Evolutionary conservation across 2,797 vertebrate species (phyloP).

Genomic region (Bovichtus variegatus): DNA sequence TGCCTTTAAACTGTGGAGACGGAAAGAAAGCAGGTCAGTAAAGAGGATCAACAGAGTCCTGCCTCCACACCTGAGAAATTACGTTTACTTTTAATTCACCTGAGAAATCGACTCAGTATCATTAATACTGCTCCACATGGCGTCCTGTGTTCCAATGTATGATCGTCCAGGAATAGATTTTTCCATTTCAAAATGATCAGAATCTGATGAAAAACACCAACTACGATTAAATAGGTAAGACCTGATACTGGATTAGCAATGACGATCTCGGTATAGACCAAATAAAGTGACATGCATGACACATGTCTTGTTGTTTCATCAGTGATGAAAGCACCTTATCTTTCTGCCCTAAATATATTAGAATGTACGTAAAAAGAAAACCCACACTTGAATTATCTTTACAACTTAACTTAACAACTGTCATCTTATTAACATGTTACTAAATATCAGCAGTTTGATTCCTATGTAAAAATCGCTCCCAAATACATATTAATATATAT

Average conservation of each 20-base stretch:
- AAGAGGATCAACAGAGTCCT: neutral
- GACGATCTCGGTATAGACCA: neutral
- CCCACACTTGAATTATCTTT: neutral
- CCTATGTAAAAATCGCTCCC: too few relatives aligned
- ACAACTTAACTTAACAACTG: too few relatives aligned
- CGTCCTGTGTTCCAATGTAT: neutral
- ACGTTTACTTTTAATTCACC: neutral
- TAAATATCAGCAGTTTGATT: neutral
- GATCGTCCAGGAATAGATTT: neutral
- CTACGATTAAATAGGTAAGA: neutral
- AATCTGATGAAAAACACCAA: neutral
- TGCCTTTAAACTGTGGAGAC: slow-evolving; percentile 72
- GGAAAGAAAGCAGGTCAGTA: slow-evolving; percentile 50
- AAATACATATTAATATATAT: too few relatives aligned
- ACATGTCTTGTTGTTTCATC: neutral
- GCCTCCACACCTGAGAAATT: neutral
- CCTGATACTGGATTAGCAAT: neutral
- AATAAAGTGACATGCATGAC: neutral
- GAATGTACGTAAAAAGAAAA: neutral
- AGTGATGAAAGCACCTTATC: too few relatives aligned
- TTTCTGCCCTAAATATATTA: too few relatives aligned
- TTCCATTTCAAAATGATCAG: neutral
- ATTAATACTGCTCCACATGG: neutral
- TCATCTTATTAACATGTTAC: neutral
- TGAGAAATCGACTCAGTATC: neutral